Percentiles rank a stretch among this genome's conserved stretches.
Evolutionary conservation across 1,140 invertebrate genomes (phyloP).

Genomic region (Battus philenor): DNA sequence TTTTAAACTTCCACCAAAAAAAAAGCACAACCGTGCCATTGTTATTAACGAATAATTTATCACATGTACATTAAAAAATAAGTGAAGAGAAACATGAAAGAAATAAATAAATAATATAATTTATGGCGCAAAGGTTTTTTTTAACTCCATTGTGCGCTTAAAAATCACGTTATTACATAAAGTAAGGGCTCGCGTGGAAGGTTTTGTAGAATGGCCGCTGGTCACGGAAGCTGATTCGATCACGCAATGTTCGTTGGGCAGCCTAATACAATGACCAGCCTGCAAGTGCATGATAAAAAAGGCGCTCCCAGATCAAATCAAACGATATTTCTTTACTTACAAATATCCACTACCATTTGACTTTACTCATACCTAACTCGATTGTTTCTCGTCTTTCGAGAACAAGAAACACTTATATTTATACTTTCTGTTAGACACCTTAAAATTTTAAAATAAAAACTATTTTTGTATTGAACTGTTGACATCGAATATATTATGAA

Average conservation of each 20-base stretch:
- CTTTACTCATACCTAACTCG: no score
- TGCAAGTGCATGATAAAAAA: constrained; percentile 5
- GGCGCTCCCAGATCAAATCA: constrained; percentile 1
- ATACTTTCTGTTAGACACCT: no score
- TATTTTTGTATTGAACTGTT: no score
- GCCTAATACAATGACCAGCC: constrained; percentile 9
- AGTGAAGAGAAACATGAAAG: neutral
- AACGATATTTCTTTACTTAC: neutral
- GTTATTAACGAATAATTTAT: neutral
- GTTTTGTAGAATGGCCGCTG: neutral
- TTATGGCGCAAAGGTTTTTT: neutral
- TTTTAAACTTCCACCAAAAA: neutral
- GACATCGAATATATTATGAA: no score
- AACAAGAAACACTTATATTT: no score
- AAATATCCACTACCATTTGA: neutral
- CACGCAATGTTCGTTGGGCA: constrained; percentile 6
- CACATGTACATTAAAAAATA: neutral
- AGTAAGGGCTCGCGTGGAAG: constrained; percentile 9
- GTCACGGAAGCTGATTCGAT: constrained; percentile 8
- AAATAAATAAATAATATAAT: constrained; percentile 2
- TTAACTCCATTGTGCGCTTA: constrained; percentile 5
- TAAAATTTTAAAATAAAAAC: no score
- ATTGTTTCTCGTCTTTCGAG: no score
- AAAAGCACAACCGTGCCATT: neutral
- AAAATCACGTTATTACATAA: constrained; percentile 15